Evolutionary conservation across 2,888 invertebrate genomes (phyloP).

Genomic region (Rugalucina vietnamica): DNA sequence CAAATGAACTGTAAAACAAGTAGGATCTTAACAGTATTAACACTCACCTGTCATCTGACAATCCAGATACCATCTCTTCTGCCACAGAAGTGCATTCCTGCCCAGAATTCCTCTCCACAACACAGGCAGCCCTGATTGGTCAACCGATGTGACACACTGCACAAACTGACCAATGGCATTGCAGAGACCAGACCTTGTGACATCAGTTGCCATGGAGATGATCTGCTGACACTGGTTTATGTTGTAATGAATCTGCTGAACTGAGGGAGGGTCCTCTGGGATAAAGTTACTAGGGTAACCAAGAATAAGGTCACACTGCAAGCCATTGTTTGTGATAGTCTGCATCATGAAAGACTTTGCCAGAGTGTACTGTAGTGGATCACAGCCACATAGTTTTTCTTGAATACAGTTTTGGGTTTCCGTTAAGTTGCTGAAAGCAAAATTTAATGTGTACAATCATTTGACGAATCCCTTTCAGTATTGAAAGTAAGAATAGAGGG

Average conservation of each 20-base stretch:
- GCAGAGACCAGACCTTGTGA: constrained; percentile 49
- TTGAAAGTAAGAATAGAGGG: too few species aligned
- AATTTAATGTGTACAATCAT: too few species aligned
- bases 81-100: constrained; percentile 35
- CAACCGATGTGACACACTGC: constrained; percentile 32
- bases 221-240: constrained; percentile 23
- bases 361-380: constrained; percentile 31
- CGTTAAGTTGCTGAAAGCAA: constrained; percentile 27
- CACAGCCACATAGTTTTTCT: constrained; percentile 36
- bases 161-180: constrained; percentile 22
- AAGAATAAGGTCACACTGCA: neutral
- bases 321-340: neutral
- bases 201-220: constrained; percentile 23
- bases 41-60: constrained; percentile 36
- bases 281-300: constrained; percentile 19
- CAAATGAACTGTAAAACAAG: too few species aligned
- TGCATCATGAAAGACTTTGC: constrained; percentile 19
- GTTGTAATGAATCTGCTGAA: constrained; percentile 12
- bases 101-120: constrained; percentile 46
- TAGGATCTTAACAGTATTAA: too few species aligned
- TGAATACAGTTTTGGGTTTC: constrained; percentile 29
- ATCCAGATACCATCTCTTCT: constrained; percentile 43
- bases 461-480: too few species aligned
- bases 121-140: constrained; percentile 29
- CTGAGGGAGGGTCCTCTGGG: constrained; percentile 16